Evolutionary conservation across 2,113 vertebrate species (phyloP).

Genomic region (Eleginops maclovinus): DNA sequence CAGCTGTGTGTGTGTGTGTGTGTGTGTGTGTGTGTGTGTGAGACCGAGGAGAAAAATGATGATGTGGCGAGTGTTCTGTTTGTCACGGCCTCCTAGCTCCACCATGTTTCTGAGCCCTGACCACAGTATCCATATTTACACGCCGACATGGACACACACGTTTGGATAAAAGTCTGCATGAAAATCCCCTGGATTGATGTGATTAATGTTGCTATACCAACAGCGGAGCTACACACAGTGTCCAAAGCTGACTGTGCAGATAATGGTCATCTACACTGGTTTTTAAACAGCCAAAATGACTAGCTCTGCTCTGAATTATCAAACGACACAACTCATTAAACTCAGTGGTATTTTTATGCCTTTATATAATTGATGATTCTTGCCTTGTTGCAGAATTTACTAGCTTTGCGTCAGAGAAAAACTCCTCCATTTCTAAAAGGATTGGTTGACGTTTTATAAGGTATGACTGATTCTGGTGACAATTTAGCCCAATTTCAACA

Average conservation of each 20-base stretch:
- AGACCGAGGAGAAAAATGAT: neutral
- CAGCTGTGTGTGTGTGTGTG: constrained; percentile 27
- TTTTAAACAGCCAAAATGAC: neutral
- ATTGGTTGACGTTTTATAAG: neutral
- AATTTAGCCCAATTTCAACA: too few relatives aligned
- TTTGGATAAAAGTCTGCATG: neutral
- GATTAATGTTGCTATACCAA: constrained; percentile 43
- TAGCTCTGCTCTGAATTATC: constrained; percentile 27
- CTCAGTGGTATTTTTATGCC: constrained; percentile 9
- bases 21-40: neutral
- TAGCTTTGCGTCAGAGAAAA: neutral
- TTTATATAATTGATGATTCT: neutral
- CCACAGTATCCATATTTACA: neutral
- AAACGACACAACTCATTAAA: constrained; percentile 15
- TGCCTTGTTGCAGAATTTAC: neutral
- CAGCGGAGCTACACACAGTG: constrained; percentile 18
- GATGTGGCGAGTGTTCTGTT: neutral
- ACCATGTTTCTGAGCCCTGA: constrained; percentile 46
- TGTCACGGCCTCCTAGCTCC: neutral
- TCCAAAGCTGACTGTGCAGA: constrained; percentile 45
- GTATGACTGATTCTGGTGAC: neutral
- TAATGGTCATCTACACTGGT: neutral
- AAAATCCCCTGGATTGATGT: constrained; percentile 28
- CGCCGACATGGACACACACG: constrained; percentile 11
- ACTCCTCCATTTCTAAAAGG: neutral